Percentiles rank a stretch among this genome's conserved stretches.
These are phyloP conservation scores for Cyphomyrus plagiostoma DNA, from an alignment of 2,113 vertebrate genomes.

Conservation along the genomic window DNA sequence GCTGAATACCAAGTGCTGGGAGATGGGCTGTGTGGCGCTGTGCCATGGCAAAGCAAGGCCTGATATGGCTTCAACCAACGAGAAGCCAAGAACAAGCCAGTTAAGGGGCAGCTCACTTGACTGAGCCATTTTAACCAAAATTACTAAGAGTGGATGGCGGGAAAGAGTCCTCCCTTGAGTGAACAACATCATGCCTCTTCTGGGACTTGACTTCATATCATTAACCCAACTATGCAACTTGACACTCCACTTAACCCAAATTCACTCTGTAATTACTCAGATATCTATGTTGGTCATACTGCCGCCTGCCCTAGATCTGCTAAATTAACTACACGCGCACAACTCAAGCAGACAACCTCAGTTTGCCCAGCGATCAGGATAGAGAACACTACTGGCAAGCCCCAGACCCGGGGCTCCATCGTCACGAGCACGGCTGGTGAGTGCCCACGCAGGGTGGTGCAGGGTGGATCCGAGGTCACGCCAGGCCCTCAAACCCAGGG, in stretches of 20 bases:
- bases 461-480: background rate
- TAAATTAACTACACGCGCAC: background rate
- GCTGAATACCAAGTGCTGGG: background rate
- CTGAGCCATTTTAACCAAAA: background rate
- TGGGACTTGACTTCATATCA: background rate
- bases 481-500: background rate
- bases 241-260: conserved; percentile 3
- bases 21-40: background rate
- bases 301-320: background rate
- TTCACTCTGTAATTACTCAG: conserved; percentile 7
- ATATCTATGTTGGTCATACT: background rate
- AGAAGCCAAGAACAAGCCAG: background rate
- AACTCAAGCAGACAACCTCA: background rate
- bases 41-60: background rate
- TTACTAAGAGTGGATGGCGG: background rate
- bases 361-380: background rate
- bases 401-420: background rate
- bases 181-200: background rate
- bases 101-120: background rate
- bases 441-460: background rate
- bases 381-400: background rate
- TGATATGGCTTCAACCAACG: background rate
- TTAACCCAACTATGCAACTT: conserved; percentile 1
- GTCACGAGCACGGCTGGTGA: background rate
- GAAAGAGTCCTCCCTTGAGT: background rate